Evolutionary conservation across 2,797 vertebrate genomes (phyloP).

Genomic region (Columba guinea): DNA sequence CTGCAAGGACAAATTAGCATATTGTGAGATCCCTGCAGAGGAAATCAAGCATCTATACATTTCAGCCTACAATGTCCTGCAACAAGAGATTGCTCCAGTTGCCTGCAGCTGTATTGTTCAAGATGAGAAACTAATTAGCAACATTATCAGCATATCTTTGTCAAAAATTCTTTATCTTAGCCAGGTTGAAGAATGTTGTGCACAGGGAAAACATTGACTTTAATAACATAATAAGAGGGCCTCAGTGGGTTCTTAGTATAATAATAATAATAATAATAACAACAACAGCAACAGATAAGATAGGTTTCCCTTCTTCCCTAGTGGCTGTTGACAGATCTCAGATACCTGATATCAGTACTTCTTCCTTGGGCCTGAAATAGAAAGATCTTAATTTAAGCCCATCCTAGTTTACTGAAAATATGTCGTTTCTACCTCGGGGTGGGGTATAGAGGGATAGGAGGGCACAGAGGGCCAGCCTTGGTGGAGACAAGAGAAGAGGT

Average conservation of each 20-base stretch:
- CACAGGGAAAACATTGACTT: not conserved
- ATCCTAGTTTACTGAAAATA: not conserved
- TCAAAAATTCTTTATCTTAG: conserved; percentile 17
- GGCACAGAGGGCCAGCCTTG: not conserved
- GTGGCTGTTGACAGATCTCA: not conserved
- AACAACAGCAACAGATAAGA: not conserved
- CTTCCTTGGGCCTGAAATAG: not conserved
- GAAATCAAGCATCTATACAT: conserved; percentile 19
- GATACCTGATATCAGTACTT: not conserved
- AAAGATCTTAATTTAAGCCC: not conserved
- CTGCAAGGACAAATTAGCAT: conserved; percentile 58
- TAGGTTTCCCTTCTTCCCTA: not conserved
- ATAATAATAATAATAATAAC: not conserved
- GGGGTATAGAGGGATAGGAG: not conserved
- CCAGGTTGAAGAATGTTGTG: not conserved
- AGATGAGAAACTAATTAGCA: conserved; percentile 60
- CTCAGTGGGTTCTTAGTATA: not conserved
- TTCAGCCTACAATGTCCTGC: conserved; percentile 26
- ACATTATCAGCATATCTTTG: conserved; percentile 46
- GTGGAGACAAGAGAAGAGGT: not conserved
- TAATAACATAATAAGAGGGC: conserved; percentile 22
- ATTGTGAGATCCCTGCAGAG: conserved; percentile 40
- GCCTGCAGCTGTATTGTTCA: conserved; percentile 31
- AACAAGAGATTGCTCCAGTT: not conserved
- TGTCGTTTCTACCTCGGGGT: accelerated